A percentile compares a stretch with the other conserved stretches of the same genome.
phyloP scores from a whole-genome alignment of 2,888 invertebrate genomes.

The Matsumyia berberina region DNA sequence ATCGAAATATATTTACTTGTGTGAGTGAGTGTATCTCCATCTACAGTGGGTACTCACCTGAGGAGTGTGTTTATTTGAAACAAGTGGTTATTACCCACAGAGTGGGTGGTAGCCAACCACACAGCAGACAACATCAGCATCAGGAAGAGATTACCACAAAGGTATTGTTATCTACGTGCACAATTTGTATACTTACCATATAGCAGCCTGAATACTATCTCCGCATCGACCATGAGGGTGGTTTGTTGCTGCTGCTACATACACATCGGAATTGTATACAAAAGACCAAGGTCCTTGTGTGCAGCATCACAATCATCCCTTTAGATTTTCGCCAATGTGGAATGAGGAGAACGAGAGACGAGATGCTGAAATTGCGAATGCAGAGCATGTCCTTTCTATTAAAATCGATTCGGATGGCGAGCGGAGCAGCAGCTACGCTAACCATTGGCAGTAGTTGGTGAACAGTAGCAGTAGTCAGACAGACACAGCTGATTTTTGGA shows the following conservation, averaged over 20 bases:
- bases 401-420: conserved; percentile 75
- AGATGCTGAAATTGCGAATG: conserved; percentile 77
- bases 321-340: conserved; percentile 49
- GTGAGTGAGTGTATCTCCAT: conserved; percentile 26
- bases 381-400: conserved; percentile 78
- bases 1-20: conserved; percentile 57
- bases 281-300: conserved; percentile 74
- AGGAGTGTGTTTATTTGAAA: conserved; percentile 76
- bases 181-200: conserved; percentile 72
- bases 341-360: conserved; percentile 57
- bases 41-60: conserved; percentile 61
- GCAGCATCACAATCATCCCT: conserved; percentile 72
- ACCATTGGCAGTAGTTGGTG: conserved; percentile 71
- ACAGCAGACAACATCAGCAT: conserved; percentile 59
- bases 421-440: conserved; percentile 48
- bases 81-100: conserved; percentile 71
- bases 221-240: conserved; percentile 43
- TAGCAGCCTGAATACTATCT: conserved; percentile 15
- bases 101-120: conserved; percentile 39
- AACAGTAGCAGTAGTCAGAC: conserved; percentile 74
- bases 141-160: conserved; percentile 76
- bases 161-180: conserved; percentile 75
- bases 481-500: conserved; percentile 56
- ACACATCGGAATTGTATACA: conserved; percentile 35
- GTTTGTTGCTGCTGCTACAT: conserved; percentile 49